A percentile compares a stretch with the other conserved stretches of the same genome.
Evolutionary conservation across 2,888 invertebrate genomes (phyloP).

Genomic region (Rotaria socialis): DNA sequence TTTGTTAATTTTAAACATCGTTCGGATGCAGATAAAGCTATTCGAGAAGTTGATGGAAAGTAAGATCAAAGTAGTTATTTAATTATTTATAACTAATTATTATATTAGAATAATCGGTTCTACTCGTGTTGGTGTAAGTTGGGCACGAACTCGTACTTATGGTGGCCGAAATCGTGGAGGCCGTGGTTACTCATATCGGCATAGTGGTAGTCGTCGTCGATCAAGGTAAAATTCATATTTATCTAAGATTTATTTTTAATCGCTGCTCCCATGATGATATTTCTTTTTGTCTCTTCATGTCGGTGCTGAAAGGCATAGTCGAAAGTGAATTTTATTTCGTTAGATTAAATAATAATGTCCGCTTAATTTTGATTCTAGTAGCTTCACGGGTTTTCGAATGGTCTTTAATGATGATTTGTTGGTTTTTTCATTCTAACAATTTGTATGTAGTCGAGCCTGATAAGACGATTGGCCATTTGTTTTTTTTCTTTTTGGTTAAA

Average conservation of each 20-base stretch:
- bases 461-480: background rate
- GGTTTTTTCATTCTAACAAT: background rate
- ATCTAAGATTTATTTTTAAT: background rate
- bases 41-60: conserved; percentile 27
- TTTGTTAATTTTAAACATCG: conserved; percentile 32
- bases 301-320: too few relatives aligned
- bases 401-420: background rate
- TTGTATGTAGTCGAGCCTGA: background rate
- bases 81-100: background rate
- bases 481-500: too few relatives aligned
- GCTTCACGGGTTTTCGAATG: background rate
- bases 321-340: too few relatives aligned
- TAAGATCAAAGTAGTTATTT: background rate
- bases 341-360: too few relatives aligned
- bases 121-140: conserved; percentile 4
- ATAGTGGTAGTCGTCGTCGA: background rate
- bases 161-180: conserved; percentile 18
- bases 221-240: background rate
- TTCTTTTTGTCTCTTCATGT: too few relatives aligned
- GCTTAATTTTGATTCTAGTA: background rate
- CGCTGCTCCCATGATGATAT: too few relatives aligned
- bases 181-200: background rate
- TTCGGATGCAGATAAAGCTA: background rate
- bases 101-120: background rate
- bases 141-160: conserved; percentile 21